Percentiles rank a stretch among this genome's conserved stretches.
Conservation (phyloP, 2,797 vertebrate genomes). For the Arnoldichthys spilopterus region DNA sequence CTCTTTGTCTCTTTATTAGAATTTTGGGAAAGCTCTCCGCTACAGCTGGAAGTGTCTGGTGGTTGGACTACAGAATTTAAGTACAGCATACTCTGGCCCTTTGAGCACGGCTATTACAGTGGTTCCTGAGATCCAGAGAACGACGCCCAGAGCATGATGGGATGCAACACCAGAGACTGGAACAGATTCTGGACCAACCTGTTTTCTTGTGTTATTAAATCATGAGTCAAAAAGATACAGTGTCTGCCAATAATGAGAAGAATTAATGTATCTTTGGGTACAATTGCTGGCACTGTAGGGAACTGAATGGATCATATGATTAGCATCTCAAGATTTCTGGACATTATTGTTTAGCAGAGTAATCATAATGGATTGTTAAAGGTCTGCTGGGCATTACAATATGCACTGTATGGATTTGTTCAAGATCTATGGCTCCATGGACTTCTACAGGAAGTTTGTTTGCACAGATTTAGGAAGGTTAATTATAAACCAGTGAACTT, state of each 20-base stretch:
- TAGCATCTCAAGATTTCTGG: not conserved
- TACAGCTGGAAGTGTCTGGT: conserved; percentile 86
- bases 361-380: not conserved
- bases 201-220: not conserved
- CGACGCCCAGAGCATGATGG: not conserved
- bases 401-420: not conserved
- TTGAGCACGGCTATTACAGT: conserved; percentile 72
- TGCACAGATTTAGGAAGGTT: not conserved
- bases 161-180: not conserved
- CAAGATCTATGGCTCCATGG: not conserved
- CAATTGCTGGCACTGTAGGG: not conserved
- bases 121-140: conserved; percentile 60
- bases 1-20: conserved; percentile 73
- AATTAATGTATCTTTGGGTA: not conserved
- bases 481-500: not conserved
- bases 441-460: not conserved
- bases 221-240: not conserved
- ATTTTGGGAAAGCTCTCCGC: conserved; percentile 82
- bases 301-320: not conserved
- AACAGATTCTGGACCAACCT: not conserved
- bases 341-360: too few relatives aligned
- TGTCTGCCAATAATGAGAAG: not conserved
- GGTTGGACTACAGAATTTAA: conserved; percentile 83
- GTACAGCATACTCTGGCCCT: conserved; percentile 75
- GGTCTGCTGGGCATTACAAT: too few relatives aligned